Percentiles rank a stretch among this genome's conserved stretches.
These are phyloP conservation scores for Nestor notabilis DNA, from an alignment of 2,113 vertebrate genomes.

Conservation along the genomic window DNA sequence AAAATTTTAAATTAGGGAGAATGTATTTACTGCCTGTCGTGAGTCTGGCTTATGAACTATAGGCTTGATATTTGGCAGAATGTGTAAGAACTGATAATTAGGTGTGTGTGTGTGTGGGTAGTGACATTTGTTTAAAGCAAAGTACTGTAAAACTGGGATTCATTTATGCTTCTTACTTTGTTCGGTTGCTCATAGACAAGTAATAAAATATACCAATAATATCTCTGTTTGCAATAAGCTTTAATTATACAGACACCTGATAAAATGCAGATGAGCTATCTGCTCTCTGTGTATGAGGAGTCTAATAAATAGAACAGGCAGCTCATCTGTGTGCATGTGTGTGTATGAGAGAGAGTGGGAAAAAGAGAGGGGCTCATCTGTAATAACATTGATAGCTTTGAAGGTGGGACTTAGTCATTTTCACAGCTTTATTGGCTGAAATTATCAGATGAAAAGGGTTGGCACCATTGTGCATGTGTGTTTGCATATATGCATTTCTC, in stretches of 20 bases:
- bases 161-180: constrained; percentile 77
- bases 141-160: constrained; percentile 78
- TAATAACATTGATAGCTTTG: constrained; percentile 55
- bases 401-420: constrained; percentile 54
- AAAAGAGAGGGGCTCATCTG: background rate
- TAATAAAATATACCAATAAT: constrained; percentile 79
- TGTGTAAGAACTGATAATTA: constrained; percentile 79
- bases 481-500: background rate
- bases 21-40: constrained; percentile 77
- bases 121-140: constrained; percentile 80
- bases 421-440: constrained; percentile 44
- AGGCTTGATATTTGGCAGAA: constrained; percentile 78
- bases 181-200: constrained; percentile 69
- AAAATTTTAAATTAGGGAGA: constrained; percentile 80
- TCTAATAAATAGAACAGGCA: constrained; percentile 69
- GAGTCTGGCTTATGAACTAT: constrained; percentile 77
- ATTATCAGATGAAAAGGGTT: constrained; percentile 51
- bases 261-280: constrained; percentile 78
- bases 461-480: background rate
- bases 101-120: constrained; percentile 70
- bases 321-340: background rate
- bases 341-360: background rate
- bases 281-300: constrained; percentile 56
- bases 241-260: constrained; percentile 79
- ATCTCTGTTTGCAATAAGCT: constrained; percentile 76